A percentile compares a stretch with the other conserved stretches of the same genome.
Evolutionary conservation across 2,113 vertebrate genomes (phyloP).

Genomic region (Bettongia penicillata): DNA sequence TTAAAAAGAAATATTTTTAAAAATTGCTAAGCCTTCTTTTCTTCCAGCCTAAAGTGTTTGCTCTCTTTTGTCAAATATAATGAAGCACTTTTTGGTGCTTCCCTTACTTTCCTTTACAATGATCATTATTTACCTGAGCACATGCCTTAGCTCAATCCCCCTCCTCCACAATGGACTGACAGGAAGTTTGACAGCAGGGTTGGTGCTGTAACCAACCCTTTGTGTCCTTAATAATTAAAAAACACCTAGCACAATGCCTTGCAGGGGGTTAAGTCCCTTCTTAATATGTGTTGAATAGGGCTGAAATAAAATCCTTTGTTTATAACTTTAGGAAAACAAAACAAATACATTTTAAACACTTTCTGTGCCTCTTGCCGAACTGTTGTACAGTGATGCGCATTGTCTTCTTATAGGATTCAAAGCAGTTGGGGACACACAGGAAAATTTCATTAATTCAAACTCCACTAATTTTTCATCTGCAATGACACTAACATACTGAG

Average conservation of each 20-base stretch:
- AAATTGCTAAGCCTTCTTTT: background rate
- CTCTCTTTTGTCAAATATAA: background rate
- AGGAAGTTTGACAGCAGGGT: background rate
- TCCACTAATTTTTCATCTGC: background rate
- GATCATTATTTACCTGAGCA: background rate
- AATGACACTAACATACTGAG: background rate
- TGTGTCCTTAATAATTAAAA: background rate
- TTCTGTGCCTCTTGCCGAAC: background rate
- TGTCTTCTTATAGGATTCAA: background rate
- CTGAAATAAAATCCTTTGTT: background rate
- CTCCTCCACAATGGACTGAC: background rate
- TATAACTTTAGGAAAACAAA: background rate
- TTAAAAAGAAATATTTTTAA: background rate
- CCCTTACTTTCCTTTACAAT: background rate
- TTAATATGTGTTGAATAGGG: background rate
- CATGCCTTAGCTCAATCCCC: background rate
- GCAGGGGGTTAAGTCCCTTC: background rate
- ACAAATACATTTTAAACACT: background rate
- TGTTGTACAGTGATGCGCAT: background rate
- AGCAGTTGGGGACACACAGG: background rate
- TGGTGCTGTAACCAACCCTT: background rate
- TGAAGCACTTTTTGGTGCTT: background rate
- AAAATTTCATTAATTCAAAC: background rate
- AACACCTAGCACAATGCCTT: background rate
- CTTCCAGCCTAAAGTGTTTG: background rate